phyloP scores from a whole-genome alignment of 2,113 vertebrate genomes.

The Mastomys coucha region DNA sequence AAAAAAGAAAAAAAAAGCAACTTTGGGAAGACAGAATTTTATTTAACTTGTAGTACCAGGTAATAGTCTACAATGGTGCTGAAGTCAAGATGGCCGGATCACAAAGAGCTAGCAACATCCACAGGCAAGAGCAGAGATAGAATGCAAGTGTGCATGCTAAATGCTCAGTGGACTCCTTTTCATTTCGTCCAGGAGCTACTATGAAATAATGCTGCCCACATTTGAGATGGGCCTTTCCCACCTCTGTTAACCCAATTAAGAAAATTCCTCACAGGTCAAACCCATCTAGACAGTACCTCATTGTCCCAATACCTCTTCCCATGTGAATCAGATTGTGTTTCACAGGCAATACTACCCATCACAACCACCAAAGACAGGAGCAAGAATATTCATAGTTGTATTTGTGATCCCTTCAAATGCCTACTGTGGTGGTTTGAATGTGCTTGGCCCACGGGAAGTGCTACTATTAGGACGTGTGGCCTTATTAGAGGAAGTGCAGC shows the following conservation, averaged over 20 bases:
- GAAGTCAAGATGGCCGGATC: background rate
- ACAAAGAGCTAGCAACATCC: background rate
- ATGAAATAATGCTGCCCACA: background rate
- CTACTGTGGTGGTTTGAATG: background rate
- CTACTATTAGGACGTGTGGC: too few relatives aligned
- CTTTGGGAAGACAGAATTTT: background rate
- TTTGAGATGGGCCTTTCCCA: background rate
- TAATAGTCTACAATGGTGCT: background rate
- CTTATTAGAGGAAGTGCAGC: too few relatives aligned
- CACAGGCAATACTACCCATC: background rate
- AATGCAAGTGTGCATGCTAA: background rate
- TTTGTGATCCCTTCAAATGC: background rate
- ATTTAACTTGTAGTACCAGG: background rate
- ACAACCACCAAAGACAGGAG: background rate
- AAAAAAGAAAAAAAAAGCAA: background rate
- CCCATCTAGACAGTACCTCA: background rate
- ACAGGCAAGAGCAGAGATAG: background rate
- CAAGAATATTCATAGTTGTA: background rate
- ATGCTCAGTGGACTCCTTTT: background rate
- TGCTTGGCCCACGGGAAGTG: background rate
- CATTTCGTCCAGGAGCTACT: background rate
- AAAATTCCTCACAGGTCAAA: background rate
- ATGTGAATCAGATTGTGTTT: background rate
- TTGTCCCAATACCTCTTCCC: background rate
- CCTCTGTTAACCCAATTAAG: background rate